Base-by-base conservation (phyloP, 1,140 invertebrate genomes). In the Anoplophora glabripennis region DNA sequence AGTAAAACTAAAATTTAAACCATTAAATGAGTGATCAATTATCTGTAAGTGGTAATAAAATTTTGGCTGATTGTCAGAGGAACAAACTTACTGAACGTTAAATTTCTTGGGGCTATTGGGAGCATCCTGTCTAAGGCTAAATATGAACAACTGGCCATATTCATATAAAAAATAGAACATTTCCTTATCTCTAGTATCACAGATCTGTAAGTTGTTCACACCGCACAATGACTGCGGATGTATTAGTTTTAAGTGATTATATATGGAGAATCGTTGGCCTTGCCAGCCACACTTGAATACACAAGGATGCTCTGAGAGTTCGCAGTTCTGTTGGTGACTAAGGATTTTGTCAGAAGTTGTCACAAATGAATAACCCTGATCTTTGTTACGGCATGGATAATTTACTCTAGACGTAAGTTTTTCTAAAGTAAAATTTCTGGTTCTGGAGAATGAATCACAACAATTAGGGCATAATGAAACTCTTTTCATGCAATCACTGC, bases 391-490 rank as follows among this genome's bases (percentile, higher is more conserved):
- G 28, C 62, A 64, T 3, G 62, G 62, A 59, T 64, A 64, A 10
- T 57, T 40, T 5, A 64, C 57, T 48, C 48, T 56, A 4, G 28
- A 35, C 0, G 62, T 60, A 9, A 64, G 35, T 38, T 64, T 64
- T 17, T 72, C 78, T 75, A 80, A 76, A 38, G 78, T 78, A 34
- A 77, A 73, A 69, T 80, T 80, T 21, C 78, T 69, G 41, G 78
- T 74, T 9, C 73, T 71, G 0, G 74, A 74, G 62, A 78, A 76
- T 34, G 68, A 55, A 34, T 75, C 76, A 53, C 80, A 72, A 67
- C 80, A 81, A 18, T 80, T 76, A 41, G 80, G 80, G 59, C 80
- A 82, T 7, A 65, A 48, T 15, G 71, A 59, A 5, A 81, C 72
- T 1, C 77, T 76, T 42, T 68, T 57, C 46, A 79, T 76, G 69